phyloP scores from a whole-genome alignment of 35 echinoderm and acorn worm genomes.

The Ophiothrix spiculata region DNA sequence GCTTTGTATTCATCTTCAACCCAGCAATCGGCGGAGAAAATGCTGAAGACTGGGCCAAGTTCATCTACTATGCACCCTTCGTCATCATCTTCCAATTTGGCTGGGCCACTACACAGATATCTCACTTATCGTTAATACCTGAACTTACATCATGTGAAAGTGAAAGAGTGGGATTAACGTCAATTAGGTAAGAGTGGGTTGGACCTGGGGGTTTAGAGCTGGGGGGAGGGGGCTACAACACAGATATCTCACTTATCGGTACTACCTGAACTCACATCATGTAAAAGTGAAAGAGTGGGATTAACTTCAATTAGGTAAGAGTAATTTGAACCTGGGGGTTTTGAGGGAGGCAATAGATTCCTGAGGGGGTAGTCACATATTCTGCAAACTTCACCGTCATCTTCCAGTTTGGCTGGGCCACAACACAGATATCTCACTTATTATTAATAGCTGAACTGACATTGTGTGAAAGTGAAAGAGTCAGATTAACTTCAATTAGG shows the following conservation, averaged over 20 bases:
- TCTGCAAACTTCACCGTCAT: conserved; percentile 80
- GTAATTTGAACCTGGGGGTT: too few relatives aligned
- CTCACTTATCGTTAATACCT: conserved; percentile 88
- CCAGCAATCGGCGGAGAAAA: too few relatives aligned
- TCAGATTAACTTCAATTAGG: conserved; percentile 89
- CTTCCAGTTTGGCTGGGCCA: conserved; percentile 98
- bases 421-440: conserved; percentile 92
- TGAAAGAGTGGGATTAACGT: conserved; percentile 78
- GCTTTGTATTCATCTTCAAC: too few relatives aligned
- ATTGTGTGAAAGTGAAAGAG: conserved; percentile 57
- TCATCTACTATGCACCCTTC: conserved; percentile 92
- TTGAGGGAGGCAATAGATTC: too few relatives aligned
- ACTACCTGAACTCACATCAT: conserved; percentile 75
- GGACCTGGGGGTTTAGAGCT: too few relatives aligned
- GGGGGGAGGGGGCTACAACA: too few relatives aligned
- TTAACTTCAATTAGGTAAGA: conserved; percentile 93
- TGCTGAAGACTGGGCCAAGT: conserved; percentile 77
- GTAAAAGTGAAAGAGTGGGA: conserved; percentile 70
- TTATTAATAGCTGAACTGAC: conserved; percentile 88
- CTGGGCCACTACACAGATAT: conserved; percentile 93
- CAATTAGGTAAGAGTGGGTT: conserved; percentile 95
- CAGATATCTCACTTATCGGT: conserved; percentile 95
- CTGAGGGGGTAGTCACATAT: too few relatives aligned
- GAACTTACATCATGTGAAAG: conserved; percentile 69
- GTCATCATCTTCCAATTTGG: conserved; percentile 96